A percentile compares a stretch with the other conserved stretches of the same genome.
These are phyloP conservation scores for Nebria ingens DNA, from an alignment of 1,140 invertebrate species.

Conservation along the genomic window DNA sequence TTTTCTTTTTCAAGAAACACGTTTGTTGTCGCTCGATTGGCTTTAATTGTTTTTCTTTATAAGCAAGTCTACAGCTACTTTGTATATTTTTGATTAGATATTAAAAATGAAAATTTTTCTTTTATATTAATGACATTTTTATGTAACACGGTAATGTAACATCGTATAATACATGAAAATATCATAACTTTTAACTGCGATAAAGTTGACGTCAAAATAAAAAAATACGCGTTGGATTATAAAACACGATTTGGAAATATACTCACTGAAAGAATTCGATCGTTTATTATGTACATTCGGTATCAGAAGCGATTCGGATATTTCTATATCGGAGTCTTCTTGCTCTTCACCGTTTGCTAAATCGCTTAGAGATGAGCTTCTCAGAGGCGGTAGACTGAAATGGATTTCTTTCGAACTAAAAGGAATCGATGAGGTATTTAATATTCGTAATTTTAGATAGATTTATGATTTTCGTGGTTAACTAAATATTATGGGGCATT, in stretches of 20 bases:
- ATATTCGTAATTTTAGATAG: no score
- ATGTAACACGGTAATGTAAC: neutral
- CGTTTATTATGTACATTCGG: slow-evolving; percentile 40
- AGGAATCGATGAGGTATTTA: no score
- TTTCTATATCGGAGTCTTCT: slow-evolving; percentile 37
- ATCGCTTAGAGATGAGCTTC: slow-evolving; percentile 49
- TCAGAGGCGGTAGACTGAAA: slow-evolving; percentile 49
- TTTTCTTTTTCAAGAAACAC: no score
- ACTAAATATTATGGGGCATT: no score
- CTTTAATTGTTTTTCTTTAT: no score
- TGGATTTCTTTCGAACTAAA: slow-evolving; percentile 52
- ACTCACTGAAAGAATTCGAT: slow-evolving; percentile 55
- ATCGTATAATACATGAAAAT: neutral
- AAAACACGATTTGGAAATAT: slow-evolving; percentile 2
- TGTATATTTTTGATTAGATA: no score
- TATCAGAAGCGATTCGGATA: slow-evolving; percentile 40
- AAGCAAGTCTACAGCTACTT: no score
- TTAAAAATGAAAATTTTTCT: no score
- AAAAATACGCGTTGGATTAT: neutral
- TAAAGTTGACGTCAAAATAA: no score
- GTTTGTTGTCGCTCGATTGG: no score
- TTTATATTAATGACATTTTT: slow-evolving; percentile 1
- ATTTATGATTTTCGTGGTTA: no score
- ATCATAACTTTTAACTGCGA: no score
- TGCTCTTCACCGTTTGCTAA: slow-evolving; percentile 37